These are phyloP conservation scores for Pristiophorus japonicus DNA, from an alignment of 2,113 vertebrate genomes.

Conservation along the genomic window DNA sequence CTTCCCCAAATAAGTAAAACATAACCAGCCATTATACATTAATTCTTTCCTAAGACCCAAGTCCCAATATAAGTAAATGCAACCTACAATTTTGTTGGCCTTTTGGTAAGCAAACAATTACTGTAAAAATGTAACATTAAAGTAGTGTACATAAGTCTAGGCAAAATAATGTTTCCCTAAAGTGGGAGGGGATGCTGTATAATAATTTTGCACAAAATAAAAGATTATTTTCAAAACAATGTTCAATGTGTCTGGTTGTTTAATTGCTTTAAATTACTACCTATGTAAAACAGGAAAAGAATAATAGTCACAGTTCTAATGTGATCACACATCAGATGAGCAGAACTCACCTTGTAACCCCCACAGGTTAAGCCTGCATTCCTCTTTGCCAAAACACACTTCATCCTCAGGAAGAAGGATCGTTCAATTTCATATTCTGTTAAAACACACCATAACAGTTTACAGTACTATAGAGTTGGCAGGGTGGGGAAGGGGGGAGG, in stretches of 20 bases:
- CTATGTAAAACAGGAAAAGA: not conserved
- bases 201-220: not conserved
- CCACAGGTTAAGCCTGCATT: slow-evolving; percentile 94
- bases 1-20: not conserved
- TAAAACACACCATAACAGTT: slow-evolving; percentile 31
- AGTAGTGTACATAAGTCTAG: not conserved
- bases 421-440: slow-evolving; percentile 93
- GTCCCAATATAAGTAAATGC: not conserved
- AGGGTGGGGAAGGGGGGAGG: not conserved
- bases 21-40: not conserved
- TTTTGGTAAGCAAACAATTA: not conserved
- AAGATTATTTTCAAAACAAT: not conserved
- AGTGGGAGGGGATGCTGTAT: not conserved
- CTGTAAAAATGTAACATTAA: not conserved
- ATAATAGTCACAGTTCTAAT: not conserved
- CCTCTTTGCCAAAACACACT: slow-evolving; percentile 91
- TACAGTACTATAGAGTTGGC: not conserved
- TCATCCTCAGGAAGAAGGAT: slow-evolving; percentile 95
- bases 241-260: not conserved
- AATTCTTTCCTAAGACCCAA: not conserved
- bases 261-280: not conserved
- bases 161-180: not conserved
- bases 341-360: slow-evolving; percentile 83
- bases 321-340: too few species aligned
- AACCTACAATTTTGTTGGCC: too few species aligned